Evolutionary conservation across 2,113 vertebrate species (phyloP), one percentile per base, ranked within the genome.

Genomic region (Todiramphus saurophagus): DNA sequence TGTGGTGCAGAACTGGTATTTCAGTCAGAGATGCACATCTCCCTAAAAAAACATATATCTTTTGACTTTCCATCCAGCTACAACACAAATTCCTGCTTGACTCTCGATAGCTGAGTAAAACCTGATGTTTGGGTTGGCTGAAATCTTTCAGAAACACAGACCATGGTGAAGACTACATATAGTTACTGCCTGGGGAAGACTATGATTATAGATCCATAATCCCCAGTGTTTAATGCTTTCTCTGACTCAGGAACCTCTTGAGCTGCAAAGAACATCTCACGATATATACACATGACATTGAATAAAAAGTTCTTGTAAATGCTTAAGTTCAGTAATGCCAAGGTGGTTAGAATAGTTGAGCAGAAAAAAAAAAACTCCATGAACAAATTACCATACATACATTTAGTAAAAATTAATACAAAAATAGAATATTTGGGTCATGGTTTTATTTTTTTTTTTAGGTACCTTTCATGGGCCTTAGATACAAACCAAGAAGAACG

Each of bases 401-500:
- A 55, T 20, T 9, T 69, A 70, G 63, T 93, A 56, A 83, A 74
- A 74, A 30, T n/a, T 2, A 53, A 48, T 75, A 25, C 27, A 78
- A 83, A 81, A 89, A 16, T 30, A 41, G n/a, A 67, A 37, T 96
- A 2, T 89, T 89, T 62, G 39, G 72, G 17, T 87, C 70, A 55
- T 46, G 55, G 43, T 75, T 94, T 35, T 84, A 81, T n/a, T 33
- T 19, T 18, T 59, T 95, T 81, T 79, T 93, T 82, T 66, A 99
- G 99, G 99, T 99, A 99, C 97, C 98, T 99, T 76, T 99, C 99
- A 31, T 99, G 99, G 99, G 99, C 99, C 94, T 98, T 99, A 98
- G 99, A 99, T 95, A 99, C 99, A 91, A 99, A 99, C 97, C 99
- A 99, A 95, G 99, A 99, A 98, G 99, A 99, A 97, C 97, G 99